These are phyloP conservation scores for Neoitamus cyanurus DNA, from an alignment of 2,888 invertebrate species.

Conservation along the genomic window DNA sequence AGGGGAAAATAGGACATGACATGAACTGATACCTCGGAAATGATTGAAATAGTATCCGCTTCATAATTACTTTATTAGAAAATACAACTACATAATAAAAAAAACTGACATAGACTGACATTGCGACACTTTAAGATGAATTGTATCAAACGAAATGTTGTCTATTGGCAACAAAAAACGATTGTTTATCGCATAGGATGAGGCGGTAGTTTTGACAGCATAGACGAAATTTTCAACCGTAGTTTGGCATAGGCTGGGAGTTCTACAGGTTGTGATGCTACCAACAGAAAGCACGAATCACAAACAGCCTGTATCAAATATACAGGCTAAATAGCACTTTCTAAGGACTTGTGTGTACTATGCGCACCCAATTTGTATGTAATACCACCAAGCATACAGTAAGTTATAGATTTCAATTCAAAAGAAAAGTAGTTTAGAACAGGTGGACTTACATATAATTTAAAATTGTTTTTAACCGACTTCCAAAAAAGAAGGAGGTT, in stretches of 20 bases:
- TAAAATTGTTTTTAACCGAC: too few relatives aligned
- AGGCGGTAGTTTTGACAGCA: not conserved
- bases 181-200: not conserved
- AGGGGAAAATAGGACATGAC: not conserved
- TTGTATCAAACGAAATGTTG: not conserved
- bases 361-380: not conserved
- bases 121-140: slow-evolving; percentile 16
- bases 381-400: too few relatives aligned
- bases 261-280: slow-evolving; percentile 16
- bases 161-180: not conserved
- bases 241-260: not conserved
- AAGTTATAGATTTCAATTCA: too few relatives aligned
- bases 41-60: slow-evolving; percentile 19
- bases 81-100: slow-evolving; percentile 44
- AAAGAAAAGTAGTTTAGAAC: too few relatives aligned
- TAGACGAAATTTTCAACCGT: not conserved
- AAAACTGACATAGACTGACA: not conserved
- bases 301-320: not conserved
- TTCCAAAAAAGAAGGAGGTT: too few relatives aligned
- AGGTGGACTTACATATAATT: too few relatives aligned
- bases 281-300: not conserved
- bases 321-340: not conserved
- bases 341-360: not conserved
- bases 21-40: slow-evolving; percentile 6
- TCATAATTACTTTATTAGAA: slow-evolving; percentile 44